phyloP scores from a whole-genome alignment of 1,140 invertebrate genomes.

The Atta cephalotes region DNA sequence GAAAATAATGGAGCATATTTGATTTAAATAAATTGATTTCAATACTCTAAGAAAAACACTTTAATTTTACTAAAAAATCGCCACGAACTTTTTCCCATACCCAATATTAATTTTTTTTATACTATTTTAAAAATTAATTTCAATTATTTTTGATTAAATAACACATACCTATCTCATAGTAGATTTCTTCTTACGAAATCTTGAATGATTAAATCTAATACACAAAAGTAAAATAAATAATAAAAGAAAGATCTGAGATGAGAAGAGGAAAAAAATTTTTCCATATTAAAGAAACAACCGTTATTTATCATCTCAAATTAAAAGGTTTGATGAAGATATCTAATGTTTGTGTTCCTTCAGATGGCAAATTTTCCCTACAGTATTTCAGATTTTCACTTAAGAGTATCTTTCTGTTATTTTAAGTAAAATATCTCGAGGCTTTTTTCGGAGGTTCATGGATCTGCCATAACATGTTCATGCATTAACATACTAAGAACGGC shows the following conservation, averaged over 20 bases:
- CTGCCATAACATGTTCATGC: slow-evolving; percentile 34
- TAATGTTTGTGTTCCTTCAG: not conserved
- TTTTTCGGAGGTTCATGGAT: slow-evolving; percentile 28
- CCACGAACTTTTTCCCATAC: no score
- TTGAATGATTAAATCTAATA: slow-evolving; percentile 8
- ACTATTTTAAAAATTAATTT: not conserved
- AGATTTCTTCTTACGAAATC: not conserved
- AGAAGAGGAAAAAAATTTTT: not conserved
- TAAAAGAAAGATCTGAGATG: not conserved
- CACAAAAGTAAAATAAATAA: not conserved
- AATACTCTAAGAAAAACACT: no score
- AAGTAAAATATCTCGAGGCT: slow-evolving; percentile 27
- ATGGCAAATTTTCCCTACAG: not conserved
- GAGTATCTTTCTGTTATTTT: not conserved
- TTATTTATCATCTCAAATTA: not conserved
- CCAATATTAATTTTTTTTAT: not conserved
- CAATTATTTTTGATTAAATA: not conserved
- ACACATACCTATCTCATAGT: not conserved
- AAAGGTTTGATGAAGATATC: not conserved
- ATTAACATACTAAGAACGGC: slow-evolving; percentile 72
- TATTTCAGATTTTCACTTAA: not conserved
- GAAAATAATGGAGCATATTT: no score
- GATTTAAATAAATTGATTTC: no score
- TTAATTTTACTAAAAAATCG: no score
- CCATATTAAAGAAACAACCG: not conserved